Conservation (phyloP, 2,888 invertebrate species). For the Trichopoda pennipes region DNA sequence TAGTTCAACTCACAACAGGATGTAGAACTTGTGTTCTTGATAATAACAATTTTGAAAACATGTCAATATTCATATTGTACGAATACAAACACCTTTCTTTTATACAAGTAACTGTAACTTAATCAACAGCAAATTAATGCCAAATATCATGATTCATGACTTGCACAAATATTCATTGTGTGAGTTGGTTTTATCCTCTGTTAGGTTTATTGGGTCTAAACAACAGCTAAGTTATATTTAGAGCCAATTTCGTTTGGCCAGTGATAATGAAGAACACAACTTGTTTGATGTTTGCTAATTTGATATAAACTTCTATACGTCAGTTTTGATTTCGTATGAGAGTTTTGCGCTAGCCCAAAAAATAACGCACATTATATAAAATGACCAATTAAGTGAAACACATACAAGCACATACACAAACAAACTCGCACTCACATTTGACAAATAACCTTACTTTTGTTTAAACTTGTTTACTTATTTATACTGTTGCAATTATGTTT, state of each 20-base stretch:
- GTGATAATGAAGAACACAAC: slow-evolving; percentile 11
- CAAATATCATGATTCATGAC: slow-evolving; percentile 45
- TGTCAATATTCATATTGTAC: not conserved
- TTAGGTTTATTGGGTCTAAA: not conserved
- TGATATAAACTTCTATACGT: slow-evolving; percentile 1
- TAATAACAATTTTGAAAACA: not conserved
- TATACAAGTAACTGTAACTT: slow-evolving; percentile 50
- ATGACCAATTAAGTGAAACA: slow-evolving; percentile 41
- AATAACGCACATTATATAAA: slow-evolving; percentile 13
- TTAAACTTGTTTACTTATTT: slow-evolving; percentile 2
- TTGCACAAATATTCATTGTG: not conserved
- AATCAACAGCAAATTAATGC: slow-evolving; percentile 59
- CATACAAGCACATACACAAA: too few relatives aligned
- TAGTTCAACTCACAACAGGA: slow-evolving; percentile 18
- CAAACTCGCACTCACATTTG: slow-evolving; percentile 14
- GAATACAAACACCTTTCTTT: slow-evolving; percentile 22
- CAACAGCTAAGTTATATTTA: not conserved
- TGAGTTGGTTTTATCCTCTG: not conserved
- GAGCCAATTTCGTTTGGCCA: slow-evolving; percentile 22
- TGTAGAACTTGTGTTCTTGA: not conserved
- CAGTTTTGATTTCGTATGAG: slow-evolving; percentile 5
- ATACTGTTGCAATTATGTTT: slow-evolving; percentile 46
- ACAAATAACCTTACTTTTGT: not conserved
- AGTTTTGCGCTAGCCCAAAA: slow-evolving; percentile 10
- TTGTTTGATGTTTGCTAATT: slow-evolving; percentile 39